Percentiles rank a stretch among this genome's conserved stretches.
Evolutionary conservation across 2,113 vertebrate genomes (phyloP).

Genomic region (Caloenas nicobarica): DNA sequence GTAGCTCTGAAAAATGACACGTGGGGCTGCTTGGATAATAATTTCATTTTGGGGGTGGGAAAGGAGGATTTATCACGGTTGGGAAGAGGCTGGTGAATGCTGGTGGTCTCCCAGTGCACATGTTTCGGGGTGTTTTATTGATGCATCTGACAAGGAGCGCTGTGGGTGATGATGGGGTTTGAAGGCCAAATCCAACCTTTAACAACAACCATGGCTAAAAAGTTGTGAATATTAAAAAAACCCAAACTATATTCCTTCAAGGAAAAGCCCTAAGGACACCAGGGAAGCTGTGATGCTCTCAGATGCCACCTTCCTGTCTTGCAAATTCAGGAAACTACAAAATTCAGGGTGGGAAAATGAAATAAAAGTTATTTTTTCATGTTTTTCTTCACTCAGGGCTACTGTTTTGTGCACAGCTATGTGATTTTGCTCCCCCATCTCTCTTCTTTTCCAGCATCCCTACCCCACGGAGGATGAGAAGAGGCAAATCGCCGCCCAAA

Average conservation of each 20-base stretch:
- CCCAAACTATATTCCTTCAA: not conserved
- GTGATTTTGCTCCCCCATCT: not conserved
- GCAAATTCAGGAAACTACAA: not conserved
- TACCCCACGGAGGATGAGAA: conserved; percentile 99
- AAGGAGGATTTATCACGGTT: not conserved
- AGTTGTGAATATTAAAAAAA: not conserved
- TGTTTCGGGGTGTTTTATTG: not conserved
- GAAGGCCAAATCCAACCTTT: not conserved
- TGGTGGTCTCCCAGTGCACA: not conserved
- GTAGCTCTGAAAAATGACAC: accelerated
- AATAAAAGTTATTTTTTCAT: not conserved
- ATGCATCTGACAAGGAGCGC: no score
- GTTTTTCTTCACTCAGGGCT: no score
- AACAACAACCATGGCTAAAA: not conserved
- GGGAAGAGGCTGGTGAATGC: not conserved
- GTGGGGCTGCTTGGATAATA: not conserved
- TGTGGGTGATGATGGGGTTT: not conserved
- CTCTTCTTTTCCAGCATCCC: conserved; percentile 84
- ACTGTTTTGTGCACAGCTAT: not conserved
- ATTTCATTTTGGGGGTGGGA: not conserved
- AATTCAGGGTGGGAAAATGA: not conserved
- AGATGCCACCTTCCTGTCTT: not conserved
- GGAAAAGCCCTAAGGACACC: not conserved
- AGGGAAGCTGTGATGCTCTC: not conserved
- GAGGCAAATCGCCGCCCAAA: conserved; percentile 96